phyloP scores from a whole-genome alignment of 2,888 invertebrate species.

The Luffia ferchaultella region DNA sequence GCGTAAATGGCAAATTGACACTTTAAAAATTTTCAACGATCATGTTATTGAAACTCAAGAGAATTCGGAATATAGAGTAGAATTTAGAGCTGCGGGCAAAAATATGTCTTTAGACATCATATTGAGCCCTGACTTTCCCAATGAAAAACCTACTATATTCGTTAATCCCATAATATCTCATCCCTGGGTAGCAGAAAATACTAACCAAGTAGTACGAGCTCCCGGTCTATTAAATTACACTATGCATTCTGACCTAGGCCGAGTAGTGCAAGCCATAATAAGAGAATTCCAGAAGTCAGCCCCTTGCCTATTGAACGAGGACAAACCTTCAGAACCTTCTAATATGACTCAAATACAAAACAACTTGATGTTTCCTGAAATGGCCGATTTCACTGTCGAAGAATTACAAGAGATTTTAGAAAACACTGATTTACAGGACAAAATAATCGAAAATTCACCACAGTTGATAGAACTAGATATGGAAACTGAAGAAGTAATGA shows the following conservation, averaged over 20 bases:
- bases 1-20: slow-evolving; percentile 80
- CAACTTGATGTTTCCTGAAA: slow-evolving; percentile 41
- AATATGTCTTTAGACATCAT: slow-evolving; percentile 73
- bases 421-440: slow-evolving; percentile 76
- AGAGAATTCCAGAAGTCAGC: slow-evolving; percentile 74
- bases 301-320: slow-evolving; percentile 55
- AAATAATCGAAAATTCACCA: slow-evolving; percentile 75
- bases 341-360: slow-evolving; percentile 33
- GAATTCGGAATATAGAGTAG: slow-evolving; percentile 76
- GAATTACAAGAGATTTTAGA: slow-evolving; percentile 76
- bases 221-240: slow-evolving; percentile 82
- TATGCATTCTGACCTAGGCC: slow-evolving; percentile 79
- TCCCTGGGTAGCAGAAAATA: slow-evolving; percentile 74
- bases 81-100: slow-evolving; percentile 71
- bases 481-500: slow-evolving; percentile 75
- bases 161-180: slow-evolving; percentile 74
- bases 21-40: slow-evolving; percentile 83
- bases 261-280: slow-evolving; percentile 82
- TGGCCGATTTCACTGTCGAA: slow-evolving; percentile 51
- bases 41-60: slow-evolving; percentile 77
- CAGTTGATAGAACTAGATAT: slow-evolving; percentile 73
- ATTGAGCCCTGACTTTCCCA: slow-evolving; percentile 76
- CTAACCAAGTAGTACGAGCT: slow-evolving; percentile 75
- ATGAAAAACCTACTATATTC: slow-evolving; percentile 75
- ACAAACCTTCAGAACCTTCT: slow-evolving; percentile 32